Evolutionary conservation across 2,797 vertebrate species (phyloP), one percentile per base, ranked within the genome.

Genomic region (Dendrocincla fuliginosa): DNA sequence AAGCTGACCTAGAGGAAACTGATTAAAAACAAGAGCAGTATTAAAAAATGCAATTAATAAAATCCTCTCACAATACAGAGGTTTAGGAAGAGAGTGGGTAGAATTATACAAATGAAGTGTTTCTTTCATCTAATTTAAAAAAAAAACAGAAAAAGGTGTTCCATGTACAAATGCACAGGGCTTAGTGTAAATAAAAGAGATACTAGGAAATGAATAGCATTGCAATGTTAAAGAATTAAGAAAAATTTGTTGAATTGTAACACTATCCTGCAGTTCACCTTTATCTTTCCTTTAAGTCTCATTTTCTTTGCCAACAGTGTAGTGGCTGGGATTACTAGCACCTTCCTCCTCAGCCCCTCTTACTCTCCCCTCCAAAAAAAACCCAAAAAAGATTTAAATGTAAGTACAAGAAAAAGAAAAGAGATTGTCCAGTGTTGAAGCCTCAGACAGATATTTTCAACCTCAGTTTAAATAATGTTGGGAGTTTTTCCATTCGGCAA

Each of bases 181-280:
- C 44, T 89, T 87, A 57, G 11, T 23, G 32, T 19, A 87, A 80
- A 37, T 33, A 84, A 77, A 90, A 78, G 37, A 55, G 10, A 63
- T 65, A 41, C 28, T 63, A 71, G 67, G 49, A 84, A 91, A 96
- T 77, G 0, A 93, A 52, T 4, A 35, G 77, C 28, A 64, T 35
- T 60, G 23, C 32, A 71, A 41, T 73, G 17, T 30, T 67, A 65
- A 81, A 79, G 30, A 71, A 92, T 42, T 86, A 94, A 84, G 11
- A 93, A 16, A 84, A 67, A 60, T 89, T 85, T 96, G 20, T 42
- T 75, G 57, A 65, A 90, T 96, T 97, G 67, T 73, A 90, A 74
- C 50, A 53, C 23, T 70, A 82, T 68, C 52, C 71, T 71, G 65
- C 46, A 91, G 64, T 60, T 96, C 80, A 53, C 17, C 16, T 90